Percentiles rank a stretch among this genome's conserved stretches.
These are phyloP conservation scores for Hypomecis atomaria DNA, from an alignment of 2,888 invertebrate genomes.

Conservation along the genomic window DNA sequence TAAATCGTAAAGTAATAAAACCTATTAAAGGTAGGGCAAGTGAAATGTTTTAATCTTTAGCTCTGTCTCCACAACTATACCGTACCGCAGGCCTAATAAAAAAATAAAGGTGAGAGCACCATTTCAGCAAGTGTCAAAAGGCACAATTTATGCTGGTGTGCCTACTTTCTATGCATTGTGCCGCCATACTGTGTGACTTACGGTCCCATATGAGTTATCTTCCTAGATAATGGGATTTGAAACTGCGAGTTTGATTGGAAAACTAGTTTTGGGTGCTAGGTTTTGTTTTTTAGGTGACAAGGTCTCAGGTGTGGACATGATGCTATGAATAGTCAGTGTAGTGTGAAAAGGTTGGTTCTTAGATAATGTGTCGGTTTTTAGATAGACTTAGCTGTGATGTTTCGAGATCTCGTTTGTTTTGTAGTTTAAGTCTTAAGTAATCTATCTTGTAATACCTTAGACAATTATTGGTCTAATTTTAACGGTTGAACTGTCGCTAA, in stretches of 20 bases:
- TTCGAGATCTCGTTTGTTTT: no score
- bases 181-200: constrained; percentile 41
- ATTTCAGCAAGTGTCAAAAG: constrained; percentile 49
- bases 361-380: not conserved
- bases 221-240: constrained; percentile 32
- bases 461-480: no score
- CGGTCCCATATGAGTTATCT: constrained; percentile 35
- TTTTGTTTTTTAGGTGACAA: constrained; percentile 17
- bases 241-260: constrained; percentile 34
- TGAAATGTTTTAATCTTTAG: not conserved
- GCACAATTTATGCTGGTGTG: constrained; percentile 45
- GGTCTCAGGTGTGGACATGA: constrained; percentile 9
- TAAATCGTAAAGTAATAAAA: no score
- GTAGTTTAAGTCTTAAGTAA: no score
- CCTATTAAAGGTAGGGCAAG: no score
- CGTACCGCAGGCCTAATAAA: constrained; percentile 40
- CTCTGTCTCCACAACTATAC: constrained; percentile 12
- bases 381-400: not conserved
- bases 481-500: no score
- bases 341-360: constrained; percentile 7
- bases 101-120: constrained; percentile 43
- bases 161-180: constrained; percentile 52
- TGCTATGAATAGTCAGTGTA: constrained; percentile 16
- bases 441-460: no score
- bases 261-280: constrained; percentile 28